A percentile compares a stretch with the other conserved stretches of the same genome.
Evolutionary conservation across 2,113 vertebrate genomes (phyloP).

Genomic region (Hiodon alosoides): DNA sequence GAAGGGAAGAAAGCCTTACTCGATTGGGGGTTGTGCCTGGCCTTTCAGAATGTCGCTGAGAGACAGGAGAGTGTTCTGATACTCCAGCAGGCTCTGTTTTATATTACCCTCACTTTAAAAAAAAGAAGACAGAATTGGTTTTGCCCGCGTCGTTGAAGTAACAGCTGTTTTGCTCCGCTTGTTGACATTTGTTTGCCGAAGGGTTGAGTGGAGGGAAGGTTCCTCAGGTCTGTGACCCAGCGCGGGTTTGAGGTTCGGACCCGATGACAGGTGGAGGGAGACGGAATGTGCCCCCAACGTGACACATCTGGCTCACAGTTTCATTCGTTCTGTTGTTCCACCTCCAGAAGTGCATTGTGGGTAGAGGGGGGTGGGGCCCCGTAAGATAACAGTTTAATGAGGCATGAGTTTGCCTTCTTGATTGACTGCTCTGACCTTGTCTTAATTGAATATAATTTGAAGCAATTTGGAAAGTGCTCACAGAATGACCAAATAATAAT

Average conservation of each 20-base stretch:
- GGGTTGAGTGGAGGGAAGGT: conserved; percentile 80
- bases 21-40: conserved; percentile 78
- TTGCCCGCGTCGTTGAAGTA: conserved; percentile 86
- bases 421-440: conserved; percentile 84
- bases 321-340: conserved; percentile 59
- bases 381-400: conserved; percentile 69
- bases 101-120: conserved; percentile 90
- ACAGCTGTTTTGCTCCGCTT: conserved; percentile 79
- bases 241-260: conserved; percentile 56
- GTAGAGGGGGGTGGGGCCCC: conserved; percentile 47
- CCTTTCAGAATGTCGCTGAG: conserved; percentile 68
- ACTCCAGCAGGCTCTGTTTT: conserved; percentile 87
- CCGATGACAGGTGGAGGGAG: conserved; percentile 54
- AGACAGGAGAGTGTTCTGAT: conserved; percentile 77
- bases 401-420: conserved; percentile 68
- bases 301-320: conserved; percentile 84
- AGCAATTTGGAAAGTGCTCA: conserved; percentile 70
- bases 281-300: conserved; percentile 57
- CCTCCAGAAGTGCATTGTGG: conserved; percentile 63
- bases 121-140: conserved; percentile 88
- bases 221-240: conserved; percentile 77
- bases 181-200: conserved; percentile 78
- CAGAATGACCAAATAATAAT: conserved; percentile 45
- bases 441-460: conserved; percentile 91
- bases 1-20: conserved; percentile 84